phyloP scores from a whole-genome alignment of 37 sponge, comb jelly and placozoan species.

The Aphrocallistes beatrix region DNA sequence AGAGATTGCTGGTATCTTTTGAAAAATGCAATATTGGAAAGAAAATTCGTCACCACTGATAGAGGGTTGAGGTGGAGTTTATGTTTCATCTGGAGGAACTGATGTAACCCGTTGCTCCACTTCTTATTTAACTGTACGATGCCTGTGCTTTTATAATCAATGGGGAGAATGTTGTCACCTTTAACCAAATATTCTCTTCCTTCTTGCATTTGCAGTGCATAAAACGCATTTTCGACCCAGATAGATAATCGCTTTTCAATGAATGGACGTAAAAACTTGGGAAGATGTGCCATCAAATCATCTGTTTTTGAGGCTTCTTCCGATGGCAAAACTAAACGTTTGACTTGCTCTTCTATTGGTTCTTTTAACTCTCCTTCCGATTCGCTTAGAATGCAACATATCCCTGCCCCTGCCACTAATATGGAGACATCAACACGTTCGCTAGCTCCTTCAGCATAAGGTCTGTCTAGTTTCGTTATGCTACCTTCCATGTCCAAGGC shows the following conservation, averaged over 20 bases:
- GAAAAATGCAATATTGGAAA: slow-evolving; percentile 19
- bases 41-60: slow-evolving; percentile 22
- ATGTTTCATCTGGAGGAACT: slow-evolving; percentile 29
- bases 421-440: not conserved
- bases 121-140: slow-evolving; percentile 15
- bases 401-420: not conserved
- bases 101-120: slow-evolving; percentile 22
- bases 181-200: slow-evolving; percentile 7
- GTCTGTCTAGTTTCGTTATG: not conserved
- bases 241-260: slow-evolving; percentile 7
- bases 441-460: not conserved
- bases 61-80: slow-evolving; percentile 8
- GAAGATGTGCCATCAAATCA: too few species aligned
- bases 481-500: too few species aligned
- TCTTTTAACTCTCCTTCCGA: not conserved
- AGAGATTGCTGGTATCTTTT: not conserved
- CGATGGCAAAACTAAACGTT: too few species aligned
- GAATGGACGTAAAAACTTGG: not conserved
- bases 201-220: slow-evolving; percentile 15
- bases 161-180: slow-evolving; percentile 3
- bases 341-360: not conserved
- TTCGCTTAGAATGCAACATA: not conserved
- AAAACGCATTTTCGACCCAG: slow-evolving; percentile 14
- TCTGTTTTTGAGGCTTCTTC: too few species aligned
- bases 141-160: slow-evolving; percentile 23